Conservation (phyloP, 2,888 invertebrate species). For the Plebejus anna region DNA sequence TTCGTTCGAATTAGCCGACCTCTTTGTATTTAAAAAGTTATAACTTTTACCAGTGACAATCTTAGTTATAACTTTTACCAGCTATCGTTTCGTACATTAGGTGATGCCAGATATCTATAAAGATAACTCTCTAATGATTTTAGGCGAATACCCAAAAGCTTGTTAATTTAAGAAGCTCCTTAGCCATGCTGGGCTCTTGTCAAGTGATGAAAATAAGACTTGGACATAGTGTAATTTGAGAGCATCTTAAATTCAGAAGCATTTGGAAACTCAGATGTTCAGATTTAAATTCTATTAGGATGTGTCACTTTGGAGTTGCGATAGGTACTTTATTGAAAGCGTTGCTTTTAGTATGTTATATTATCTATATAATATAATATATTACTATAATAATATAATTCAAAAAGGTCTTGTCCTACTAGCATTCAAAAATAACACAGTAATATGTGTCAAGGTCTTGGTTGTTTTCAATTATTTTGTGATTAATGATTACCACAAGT, state of each 20-base stretch:
- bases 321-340: no score
- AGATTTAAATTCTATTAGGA: neutral
- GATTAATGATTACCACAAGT: no score
- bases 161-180: neutral
- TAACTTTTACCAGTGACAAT: no score
- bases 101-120: neutral
- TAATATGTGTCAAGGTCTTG: neutral
- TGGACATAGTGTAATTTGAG: neutral
- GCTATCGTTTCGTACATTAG: slow-evolving; percentile 12
- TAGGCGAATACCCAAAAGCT: neutral
- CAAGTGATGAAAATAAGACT: neutral
- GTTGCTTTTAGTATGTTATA: no score
- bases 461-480: neutral
- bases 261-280: neutral
- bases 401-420: neutral
- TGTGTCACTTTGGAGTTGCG: neutral
- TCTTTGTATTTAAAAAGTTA: no score
- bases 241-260: neutral
- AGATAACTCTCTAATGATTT: neutral
- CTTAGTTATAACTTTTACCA: no score
- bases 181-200: neutral
- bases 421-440: neutral
- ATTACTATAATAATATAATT: no score
- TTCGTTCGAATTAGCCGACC: no score
- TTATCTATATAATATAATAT: no score